These are phyloP conservation scores for Drosophila borborema DNA, from an alignment of 2,888 invertebrate species.

Conservation along the genomic window DNA sequence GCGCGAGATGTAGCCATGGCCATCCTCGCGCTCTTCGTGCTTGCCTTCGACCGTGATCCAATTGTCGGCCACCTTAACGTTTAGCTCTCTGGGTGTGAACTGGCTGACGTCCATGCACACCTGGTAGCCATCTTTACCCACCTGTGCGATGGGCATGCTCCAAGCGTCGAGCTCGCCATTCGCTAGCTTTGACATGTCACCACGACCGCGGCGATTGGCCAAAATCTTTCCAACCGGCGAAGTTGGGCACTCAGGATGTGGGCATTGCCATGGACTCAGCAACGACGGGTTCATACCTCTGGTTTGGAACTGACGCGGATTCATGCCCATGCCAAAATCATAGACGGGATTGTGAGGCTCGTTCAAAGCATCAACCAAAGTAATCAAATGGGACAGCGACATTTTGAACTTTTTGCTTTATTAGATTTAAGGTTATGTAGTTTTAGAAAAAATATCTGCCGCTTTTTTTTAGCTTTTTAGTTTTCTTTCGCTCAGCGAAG, in stretches of 20 bases:
- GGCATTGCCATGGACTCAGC: constrained; percentile 58
- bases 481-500: constrained; percentile 41
- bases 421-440: constrained; percentile 9
- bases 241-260: constrained; percentile 46
- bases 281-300: constrained; percentile 23
- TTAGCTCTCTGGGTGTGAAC: constrained; percentile 92
- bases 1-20: constrained; percentile 90
- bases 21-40: constrained; percentile 91
- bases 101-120: constrained; percentile 91
- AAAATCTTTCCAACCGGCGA: constrained; percentile 49
- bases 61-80: constrained; percentile 91
- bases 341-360: constrained; percentile 52
- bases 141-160: constrained; percentile 39
- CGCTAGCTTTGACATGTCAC: constrained; percentile 41
- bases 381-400: constrained; percentile 60
- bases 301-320: constrained; percentile 59
- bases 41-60: constrained; percentile 90
- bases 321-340: constrained; percentile 78
- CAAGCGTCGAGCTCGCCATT: constrained; percentile 20
- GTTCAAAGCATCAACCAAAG: constrained; percentile 60
- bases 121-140: constrained; percentile 89
- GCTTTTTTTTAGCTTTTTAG: constrained; percentile 5
- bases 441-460: constrained; percentile 10
- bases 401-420: constrained; percentile 39
- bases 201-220: constrained; percentile 46